Evolutionary conservation across 1,140 invertebrate genomes (phyloP), one percentile per base, ranked within the genome.

Genomic region (Brachionus manjavacas): DNA sequence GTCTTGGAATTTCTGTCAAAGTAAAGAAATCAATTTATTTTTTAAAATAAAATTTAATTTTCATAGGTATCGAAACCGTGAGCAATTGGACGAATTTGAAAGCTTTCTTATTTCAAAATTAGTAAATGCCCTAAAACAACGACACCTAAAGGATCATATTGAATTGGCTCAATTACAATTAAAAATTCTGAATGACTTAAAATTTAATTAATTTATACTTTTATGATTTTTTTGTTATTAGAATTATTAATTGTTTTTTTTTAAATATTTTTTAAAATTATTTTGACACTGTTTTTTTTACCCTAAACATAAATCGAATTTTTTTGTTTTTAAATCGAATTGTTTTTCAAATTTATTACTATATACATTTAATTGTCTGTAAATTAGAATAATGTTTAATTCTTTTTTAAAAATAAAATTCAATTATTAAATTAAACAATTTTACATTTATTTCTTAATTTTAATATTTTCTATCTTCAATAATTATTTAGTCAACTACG

Each of bases 81-180:
- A 81, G 31, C 28, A 81, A 81, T 43, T 64, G 9, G 79, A 60
- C 6, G 79, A 81, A 46, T 81, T 81, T 23, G 52, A 81, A 43
- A 23, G 14, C 9, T 81, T 64, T 68, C 9, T 81, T n/a, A 64
- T 35, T 39, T 43, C 64, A 60, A 81, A 68, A 60, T 14, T 39
- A 12, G 4, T 64, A 25, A 64, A 68, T 14, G 49, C 79, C 9
- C 60, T 81, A 23, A 60, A 81, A 81, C 52, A 64, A 25, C 49
- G 79, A 41, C 79, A 81, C 8, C 25, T 68, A 41, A 81, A 81
- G n/a, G 79, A 81, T 64, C 79, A 81, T 46, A 64, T 81, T 81
- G 79, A 81, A 64, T 46, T 81, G 39, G 79, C 79, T 64, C 79
- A 81, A 64, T 43, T 81, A 35, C 79, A 81, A 46, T 25, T 81